Percentiles rank a stretch among this genome's conserved stretches.
Conservation (phyloP, 1,140 invertebrate genomes). For the Eupeodes corollae region DNA sequence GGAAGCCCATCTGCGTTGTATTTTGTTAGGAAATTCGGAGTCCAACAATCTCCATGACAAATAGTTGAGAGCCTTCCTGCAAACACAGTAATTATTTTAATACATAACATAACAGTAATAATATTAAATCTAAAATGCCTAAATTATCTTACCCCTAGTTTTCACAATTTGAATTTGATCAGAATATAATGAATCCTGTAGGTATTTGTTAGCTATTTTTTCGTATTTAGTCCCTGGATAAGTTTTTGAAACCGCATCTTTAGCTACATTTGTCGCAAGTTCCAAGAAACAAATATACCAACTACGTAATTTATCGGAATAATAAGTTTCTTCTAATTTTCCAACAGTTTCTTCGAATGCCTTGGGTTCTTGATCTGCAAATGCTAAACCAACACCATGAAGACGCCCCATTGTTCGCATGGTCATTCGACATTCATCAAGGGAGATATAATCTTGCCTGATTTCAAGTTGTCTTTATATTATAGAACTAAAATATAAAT, state of each 20-base stretch:
- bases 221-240: slow-evolving; percentile 46
- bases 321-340: slow-evolving; percentile 42
- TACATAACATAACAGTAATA: not conserved
- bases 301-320: slow-evolving; percentile 40
- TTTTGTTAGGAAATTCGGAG: slow-evolving; percentile 56
- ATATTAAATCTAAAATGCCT: not conserved
- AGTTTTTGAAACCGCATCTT: slow-evolving; percentile 51
- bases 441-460: slow-evolving; percentile 23
- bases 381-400: slow-evolving; percentile 56
- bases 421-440: slow-evolving; percentile 36
- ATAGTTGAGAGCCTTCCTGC: slow-evolving; percentile 41
- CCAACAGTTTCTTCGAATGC: slow-evolving; percentile 40
- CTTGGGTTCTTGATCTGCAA: slow-evolving; percentile 48
- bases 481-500: not conserved
- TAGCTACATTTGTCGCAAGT: slow-evolving; percentile 41
- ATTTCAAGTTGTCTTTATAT: not conserved
- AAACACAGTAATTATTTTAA: not conserved
- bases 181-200: slow-evolving; percentile 39
- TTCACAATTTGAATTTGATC: slow-evolving; percentile 28
- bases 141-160: slow-evolving; percentile 11
- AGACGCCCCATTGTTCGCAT: slow-evolving; percentile 51
- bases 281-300: slow-evolving; percentile 54
- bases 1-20: slow-evolving; percentile 35
- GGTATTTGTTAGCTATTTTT: slow-evolving; percentile 43
- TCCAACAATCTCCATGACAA: slow-evolving; percentile 61